These are phyloP conservation scores for Hypolimnas misippus DNA, from an alignment of 2,888 invertebrate genomes.

Conservation along the genomic window DNA sequence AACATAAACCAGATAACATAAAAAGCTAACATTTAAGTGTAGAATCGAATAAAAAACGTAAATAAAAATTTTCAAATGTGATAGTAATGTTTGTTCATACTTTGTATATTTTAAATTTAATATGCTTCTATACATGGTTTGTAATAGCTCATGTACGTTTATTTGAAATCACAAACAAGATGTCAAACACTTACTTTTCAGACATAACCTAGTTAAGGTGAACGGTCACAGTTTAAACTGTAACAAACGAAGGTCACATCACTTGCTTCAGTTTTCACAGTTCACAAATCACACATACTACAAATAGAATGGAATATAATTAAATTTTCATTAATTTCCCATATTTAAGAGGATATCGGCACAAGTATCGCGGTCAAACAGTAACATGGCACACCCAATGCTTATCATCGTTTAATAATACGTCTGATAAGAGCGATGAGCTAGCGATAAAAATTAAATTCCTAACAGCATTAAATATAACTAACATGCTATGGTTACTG, in stretches of 20 bases:
- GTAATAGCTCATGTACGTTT: neutral
- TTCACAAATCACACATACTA: neutral
- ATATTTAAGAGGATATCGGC: neutral
- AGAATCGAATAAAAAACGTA: no score
- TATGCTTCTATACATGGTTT: neutral
- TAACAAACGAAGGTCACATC: neutral
- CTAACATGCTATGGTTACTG: no score
- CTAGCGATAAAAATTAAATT: conserved; percentile 20
- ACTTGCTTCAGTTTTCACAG: neutral
- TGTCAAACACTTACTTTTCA: conserved; percentile 32
- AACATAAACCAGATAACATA: conserved; percentile 11
- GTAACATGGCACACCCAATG: conserved; percentile 28
- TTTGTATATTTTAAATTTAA: no score
- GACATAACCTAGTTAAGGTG: conserved; percentile 21
- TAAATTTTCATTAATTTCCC: neutral
- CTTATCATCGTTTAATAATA: conserved; percentile 32
- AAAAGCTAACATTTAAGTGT: neutral
- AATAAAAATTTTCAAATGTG: no score
- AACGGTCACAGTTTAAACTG: neutral
- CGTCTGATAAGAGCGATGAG: conserved; percentile 32
- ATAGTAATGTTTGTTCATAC: no score
- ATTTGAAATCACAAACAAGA: conserved; percentile 4
- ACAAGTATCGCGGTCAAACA: neutral
- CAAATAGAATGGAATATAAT: no score
- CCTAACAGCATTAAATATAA: neutral